Base-by-base conservation (phyloP, 1,140 invertebrate species). In the Ruditapes philippinarum region DNA sequence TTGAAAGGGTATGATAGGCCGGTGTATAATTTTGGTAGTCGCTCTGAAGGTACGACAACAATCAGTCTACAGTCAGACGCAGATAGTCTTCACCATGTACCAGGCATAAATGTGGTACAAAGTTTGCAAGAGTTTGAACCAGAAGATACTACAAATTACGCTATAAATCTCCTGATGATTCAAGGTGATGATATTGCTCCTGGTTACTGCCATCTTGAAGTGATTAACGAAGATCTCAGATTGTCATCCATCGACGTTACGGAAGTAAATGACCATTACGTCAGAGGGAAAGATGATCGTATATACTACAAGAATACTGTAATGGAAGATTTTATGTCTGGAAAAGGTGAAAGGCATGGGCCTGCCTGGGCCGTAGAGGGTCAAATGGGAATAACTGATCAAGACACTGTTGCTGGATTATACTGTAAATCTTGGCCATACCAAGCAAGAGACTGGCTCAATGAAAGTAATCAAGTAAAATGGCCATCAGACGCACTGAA, bases 21-120 rank as follows among this genome's bases (percentile, higher is more conserved):
- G 22, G 51, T 11, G 51, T 54, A 54, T n/a, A 9, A 54, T 19
- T 57, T 62, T 28, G 79, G 79, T 31, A 81, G 62, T 65, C 62
- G 31, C 9, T 31, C 62, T 4, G 62, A 65, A 33, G 62, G 62
- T 14, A 65, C 25, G 31, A 81, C 79, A 60, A 81, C 79, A 2
- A 17, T 28, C n/a, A 54, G 51, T 22, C 12, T 81, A 51, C n/a
- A 38, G 51, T 81, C 79, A 11, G 79, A 81, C 36, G 19, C 14
- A 31, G 79, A 81, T 81, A 11, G 19, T 62, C 9, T 81, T n/a
- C 9, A 25, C 28, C 22, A 4, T 4, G 22, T 54, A 31, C 11
- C 28, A 14, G 12, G 5, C 25, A 31, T 31, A 28, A 28, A 45
- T 45, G 42, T 45, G 42, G 42, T 45, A 45, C 42, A 45, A 14